Evolutionary conservation across 2,888 invertebrate species (phyloP), one percentile per base, ranked within the genome.

Genomic region (Leptarthrus brevirostris): DNA sequence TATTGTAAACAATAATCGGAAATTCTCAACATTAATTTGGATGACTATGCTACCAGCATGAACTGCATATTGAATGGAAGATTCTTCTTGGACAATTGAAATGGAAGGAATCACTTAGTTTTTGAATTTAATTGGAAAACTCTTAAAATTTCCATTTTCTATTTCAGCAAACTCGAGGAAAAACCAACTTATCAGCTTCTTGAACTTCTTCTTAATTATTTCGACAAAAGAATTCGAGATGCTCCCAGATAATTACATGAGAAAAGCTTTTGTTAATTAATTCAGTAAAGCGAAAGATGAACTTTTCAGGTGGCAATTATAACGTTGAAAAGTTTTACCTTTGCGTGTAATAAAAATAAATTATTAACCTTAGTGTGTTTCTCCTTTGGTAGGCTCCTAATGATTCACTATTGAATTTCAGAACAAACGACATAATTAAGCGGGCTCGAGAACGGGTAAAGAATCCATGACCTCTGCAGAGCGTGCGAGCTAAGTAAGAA

Each of bases 351-450:
- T 8, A 30, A 30, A 30, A 30, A 8, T 8, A 30, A 30, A 30
- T 30, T 30, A 30, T 8, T 30, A 30, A n/a, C n/a, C n/a, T n/a
- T n/a, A n/a, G n/a, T n/a, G n/a, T n/a, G n/a, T n/a, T n/a, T n/a
- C n/a, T n/a, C n/a, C n/a, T n/a, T n/a, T n/a, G n/a, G n/a, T 30
- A 30, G 8, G 30, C 8, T 3, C n/a, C 20, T 58, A 36, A 58
- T 58, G 58, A 58, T 10, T 36, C 58, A 58, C 58, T 36, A 36
- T 58, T 34, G 36, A 58, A 16, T 58, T 34, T 34, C 58, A 36
- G 14, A 58, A 58, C 36, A 58, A 58, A 36, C 58, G 36, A 58
- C 34, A 34, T 58, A 58, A 58, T 58, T 58, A 58, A 34, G 58
- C 58, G 16, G 36, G 18, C 34, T 34, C 36, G 18, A 58, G 36